Evolutionary conservation across 2,797 vertebrate species (phyloP).

Genomic region (Hybognathus amarus): DNA sequence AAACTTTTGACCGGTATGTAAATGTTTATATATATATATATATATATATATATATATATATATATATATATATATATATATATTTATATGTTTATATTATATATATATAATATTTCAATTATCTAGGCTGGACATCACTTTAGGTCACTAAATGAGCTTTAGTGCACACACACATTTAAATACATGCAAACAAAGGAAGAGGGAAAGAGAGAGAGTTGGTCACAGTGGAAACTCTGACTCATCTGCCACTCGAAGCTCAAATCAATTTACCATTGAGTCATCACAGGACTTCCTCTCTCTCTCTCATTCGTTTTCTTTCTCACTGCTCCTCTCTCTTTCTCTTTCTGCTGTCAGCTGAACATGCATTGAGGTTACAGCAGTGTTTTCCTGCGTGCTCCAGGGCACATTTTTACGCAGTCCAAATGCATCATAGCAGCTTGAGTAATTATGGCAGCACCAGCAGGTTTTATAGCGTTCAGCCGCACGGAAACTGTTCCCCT

Average conservation of each 20-base stretch:
- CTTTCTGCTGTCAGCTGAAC: slow-evolving; percentile 48
- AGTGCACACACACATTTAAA: neutral
- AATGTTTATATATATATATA: too few relatives aligned
- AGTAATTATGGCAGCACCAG: slow-evolving; percentile 41
- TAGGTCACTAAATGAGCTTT: slow-evolving; percentile 11
- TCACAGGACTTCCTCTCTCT: slow-evolving; percentile 76
- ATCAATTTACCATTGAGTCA: slow-evolving; percentile 82
- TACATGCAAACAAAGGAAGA: slow-evolving; percentile 40
- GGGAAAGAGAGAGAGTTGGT: slow-evolving; percentile 64
- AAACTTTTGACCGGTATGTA: too few relatives aligned
- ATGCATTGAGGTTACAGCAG: slow-evolving; percentile 46
- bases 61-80: too few relatives aligned
- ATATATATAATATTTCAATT: neutral
- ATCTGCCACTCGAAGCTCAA: slow-evolving; percentile 79
- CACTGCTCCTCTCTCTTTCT: slow-evolving; percentile 36
- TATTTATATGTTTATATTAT: too few relatives aligned
- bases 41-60: too few relatives aligned
- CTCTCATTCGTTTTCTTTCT: slow-evolving; percentile 52
- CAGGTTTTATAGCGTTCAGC: slow-evolving; percentile 29
- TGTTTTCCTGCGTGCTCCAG: slow-evolving; percentile 20
- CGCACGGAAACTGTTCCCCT: neutral
- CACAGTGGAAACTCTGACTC: slow-evolving; percentile 83
- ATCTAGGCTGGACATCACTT: neutral
- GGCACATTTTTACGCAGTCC: slow-evolving; percentile 42
- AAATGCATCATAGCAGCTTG: slow-evolving; percentile 33